Percentiles rank a stretch among this genome's conserved stretches.
These are phyloP conservation scores for Drosophila baimaii DNA, from an alignment of 1,140 invertebrate species.

Conservation along the genomic window DNA sequence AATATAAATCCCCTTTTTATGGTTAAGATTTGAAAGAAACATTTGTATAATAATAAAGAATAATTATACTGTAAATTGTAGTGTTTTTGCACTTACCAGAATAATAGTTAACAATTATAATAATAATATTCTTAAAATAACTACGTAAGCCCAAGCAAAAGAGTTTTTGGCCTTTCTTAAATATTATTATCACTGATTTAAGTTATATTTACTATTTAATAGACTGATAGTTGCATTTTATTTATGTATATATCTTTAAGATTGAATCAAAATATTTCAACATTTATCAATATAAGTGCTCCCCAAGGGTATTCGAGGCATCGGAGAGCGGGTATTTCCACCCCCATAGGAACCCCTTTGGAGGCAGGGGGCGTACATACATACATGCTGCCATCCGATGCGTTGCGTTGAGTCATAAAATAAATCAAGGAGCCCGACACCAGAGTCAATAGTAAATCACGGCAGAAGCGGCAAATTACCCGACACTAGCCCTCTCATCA, in stretches of 20 bases:
- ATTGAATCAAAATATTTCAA: conserved; percentile 1
- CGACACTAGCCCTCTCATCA: conserved; percentile 35
- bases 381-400: conserved; percentile 23
- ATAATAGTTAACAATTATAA: background rate
- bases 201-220: background rate
- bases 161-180: background rate
- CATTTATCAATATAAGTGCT: conserved; percentile 15
- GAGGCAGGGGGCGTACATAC: conserved; percentile 14
- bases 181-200: background rate
- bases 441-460: conserved; percentile 78
- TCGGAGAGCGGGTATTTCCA: background rate
- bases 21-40: too few relatives aligned
- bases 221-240: background rate
- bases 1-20: too few relatives aligned
- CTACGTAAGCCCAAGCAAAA: background rate
- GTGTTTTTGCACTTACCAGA: too few relatives aligned
- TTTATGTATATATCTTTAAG: background rate
- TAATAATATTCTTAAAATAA: background rate
- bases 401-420: conserved; percentile 78
- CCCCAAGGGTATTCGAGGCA: conserved; percentile 13
- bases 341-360: conserved; percentile 6
- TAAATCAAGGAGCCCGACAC: conserved; percentile 78
- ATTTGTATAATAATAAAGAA: too few relatives aligned
- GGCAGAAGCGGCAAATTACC: conserved; percentile 59
- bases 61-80: too few relatives aligned